phyloP scores from a whole-genome alignment of 2,888 invertebrate species.

The Vannuccia rotundouncinata region DNA sequence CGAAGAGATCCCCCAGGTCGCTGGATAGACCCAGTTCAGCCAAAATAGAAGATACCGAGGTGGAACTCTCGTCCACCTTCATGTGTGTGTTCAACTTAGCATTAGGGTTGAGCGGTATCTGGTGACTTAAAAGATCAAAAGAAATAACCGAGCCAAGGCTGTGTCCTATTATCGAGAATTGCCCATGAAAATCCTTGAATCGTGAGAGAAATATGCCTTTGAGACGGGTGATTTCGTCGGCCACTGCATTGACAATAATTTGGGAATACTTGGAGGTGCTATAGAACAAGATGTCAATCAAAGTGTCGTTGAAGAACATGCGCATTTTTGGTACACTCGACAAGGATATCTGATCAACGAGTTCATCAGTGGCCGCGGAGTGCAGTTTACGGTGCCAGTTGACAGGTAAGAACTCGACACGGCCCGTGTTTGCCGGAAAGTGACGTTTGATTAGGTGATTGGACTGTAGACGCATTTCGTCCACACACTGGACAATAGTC shows the following conservation, averaged over 20 bases:
- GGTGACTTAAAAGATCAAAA: slow-evolving; percentile 82
- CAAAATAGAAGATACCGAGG: too few species aligned
- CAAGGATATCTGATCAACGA: slow-evolving; percentile 76
- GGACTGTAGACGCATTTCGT: slow-evolving; percentile 72
- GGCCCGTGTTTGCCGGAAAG: slow-evolving; percentile 71
- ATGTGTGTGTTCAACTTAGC: too few species aligned
- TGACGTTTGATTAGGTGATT: slow-evolving; percentile 75
- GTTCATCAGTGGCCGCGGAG: slow-evolving; percentile 69
- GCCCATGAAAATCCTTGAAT: slow-evolving; percentile 71
- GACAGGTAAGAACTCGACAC: slow-evolving; percentile 85
- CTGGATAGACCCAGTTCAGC: too few species aligned
- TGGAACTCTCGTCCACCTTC: too few species aligned
- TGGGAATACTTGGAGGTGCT: slow-evolving; percentile 84
- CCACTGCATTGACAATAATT: slow-evolving; percentile 81
- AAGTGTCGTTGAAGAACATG: slow-evolving; percentile 84
- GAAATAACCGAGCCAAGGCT: slow-evolving; percentile 81
- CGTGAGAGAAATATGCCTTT: slow-evolving; percentile 69
- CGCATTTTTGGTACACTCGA: slow-evolving; percentile 80
- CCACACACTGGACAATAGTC: slow-evolving; percentile 83
- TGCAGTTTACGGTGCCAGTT: slow-evolving; percentile 87
- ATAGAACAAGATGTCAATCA: slow-evolving; percentile 86
- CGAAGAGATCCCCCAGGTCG: too few species aligned
- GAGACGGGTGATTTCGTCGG: slow-evolving; percentile 75
- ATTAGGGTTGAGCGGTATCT: too few species aligned
- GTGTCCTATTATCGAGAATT: slow-evolving; percentile 81